These are phyloP conservation scores for Philantomba maxwellii DNA, from an alignment of 2,113 vertebrate species.

Conservation along the genomic window DNA sequence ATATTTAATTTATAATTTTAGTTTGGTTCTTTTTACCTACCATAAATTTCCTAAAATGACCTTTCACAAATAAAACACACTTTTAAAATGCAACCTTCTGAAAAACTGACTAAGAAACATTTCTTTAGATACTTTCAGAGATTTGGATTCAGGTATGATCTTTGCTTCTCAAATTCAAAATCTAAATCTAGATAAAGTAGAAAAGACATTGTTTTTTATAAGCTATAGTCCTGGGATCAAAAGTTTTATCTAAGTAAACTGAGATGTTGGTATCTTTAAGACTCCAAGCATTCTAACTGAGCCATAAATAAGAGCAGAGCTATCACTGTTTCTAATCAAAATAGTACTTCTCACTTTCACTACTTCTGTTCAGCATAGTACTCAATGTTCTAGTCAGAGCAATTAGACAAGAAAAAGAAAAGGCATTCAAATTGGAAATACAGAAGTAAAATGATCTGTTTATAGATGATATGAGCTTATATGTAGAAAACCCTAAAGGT, in stretches of 20 bases:
- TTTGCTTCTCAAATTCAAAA: constrained; percentile 2
- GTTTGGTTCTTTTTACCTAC: not conserved
- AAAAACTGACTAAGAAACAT: constrained; percentile 22
- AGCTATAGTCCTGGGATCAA: not conserved
- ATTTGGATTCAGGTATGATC: not conserved
- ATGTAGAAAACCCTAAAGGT: not conserved
- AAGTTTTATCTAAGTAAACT: not conserved
- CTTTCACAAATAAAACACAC: not conserved
- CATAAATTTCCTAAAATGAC: not conserved
- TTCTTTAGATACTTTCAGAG: constrained; percentile 29
- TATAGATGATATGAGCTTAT: not conserved
- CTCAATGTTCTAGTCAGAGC: not conserved
- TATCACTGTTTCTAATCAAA: not conserved
- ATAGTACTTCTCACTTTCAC: not conserved
- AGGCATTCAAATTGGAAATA: not conserved
- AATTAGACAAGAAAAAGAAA: not conserved
- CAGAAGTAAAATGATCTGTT: not conserved
- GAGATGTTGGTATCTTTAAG: not conserved
- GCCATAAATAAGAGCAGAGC: not conserved
- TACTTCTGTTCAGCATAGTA: not conserved
- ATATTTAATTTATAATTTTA: constrained; percentile 38
- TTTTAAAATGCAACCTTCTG: not conserved
- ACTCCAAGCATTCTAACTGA: not conserved
- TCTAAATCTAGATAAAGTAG: constrained; percentile 23
- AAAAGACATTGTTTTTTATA: not conserved